Evolutionary conservation across 2,113 vertebrate genomes (phyloP).

Genomic region (Galemys pyrenaicus): DNA sequence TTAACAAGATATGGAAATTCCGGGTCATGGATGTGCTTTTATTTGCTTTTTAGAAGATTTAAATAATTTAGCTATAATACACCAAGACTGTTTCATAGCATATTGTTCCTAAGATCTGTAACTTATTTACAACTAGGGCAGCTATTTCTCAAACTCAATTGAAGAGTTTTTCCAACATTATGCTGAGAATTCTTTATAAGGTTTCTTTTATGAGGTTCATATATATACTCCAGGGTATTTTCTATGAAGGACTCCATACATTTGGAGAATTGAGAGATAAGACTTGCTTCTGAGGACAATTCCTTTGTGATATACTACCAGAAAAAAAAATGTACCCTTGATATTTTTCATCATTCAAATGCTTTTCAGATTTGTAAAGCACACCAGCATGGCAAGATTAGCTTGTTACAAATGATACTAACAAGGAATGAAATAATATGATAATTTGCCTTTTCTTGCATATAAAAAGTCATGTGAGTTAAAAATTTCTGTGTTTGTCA

Average conservation of each 20-base stretch:
- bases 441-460: conserved; percentile 72
- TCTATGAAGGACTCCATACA: not conserved
- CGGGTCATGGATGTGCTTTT: not conserved
- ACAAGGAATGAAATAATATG: conserved; percentile 69
- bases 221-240: not conserved
- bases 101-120: not conserved
- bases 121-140: not conserved
- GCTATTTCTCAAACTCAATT: conserved; percentile 12
- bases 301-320: not conserved
- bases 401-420: conserved; percentile 67
- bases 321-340: not conserved
- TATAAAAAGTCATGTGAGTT: conserved; percentile 45
- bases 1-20: not conserved
- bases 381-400: conserved; percentile 56
- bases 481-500: conserved; percentile 38
- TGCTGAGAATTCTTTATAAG: not conserved
- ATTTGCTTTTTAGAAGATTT: not conserved
- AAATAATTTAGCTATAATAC: not conserved
- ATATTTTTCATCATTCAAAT: not conserved
- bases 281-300: too few species aligned
- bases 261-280: not conserved
- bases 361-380: conserved; percentile 59
- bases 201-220: not conserved
- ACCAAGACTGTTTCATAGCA: not conserved
- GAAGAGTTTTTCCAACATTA: not conserved